Base-by-base conservation (phyloP, 2,797 vertebrate genomes). In the Nannoperca australis region DNA sequence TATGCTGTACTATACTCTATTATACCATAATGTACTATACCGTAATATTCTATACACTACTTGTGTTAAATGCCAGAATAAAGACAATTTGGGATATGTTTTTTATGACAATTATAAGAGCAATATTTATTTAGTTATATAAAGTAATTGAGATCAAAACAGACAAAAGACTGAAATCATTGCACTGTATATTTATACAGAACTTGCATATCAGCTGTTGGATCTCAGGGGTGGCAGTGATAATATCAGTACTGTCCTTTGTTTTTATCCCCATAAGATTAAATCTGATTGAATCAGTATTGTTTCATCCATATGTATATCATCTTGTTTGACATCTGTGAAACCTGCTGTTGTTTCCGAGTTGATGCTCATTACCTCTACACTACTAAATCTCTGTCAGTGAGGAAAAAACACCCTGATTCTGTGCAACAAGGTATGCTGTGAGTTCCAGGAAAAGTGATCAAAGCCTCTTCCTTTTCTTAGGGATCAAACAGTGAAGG, bases 401-500 rank as follows among this genome's bases (percentile, higher is more conserved):
- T 60, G 58, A 89, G 86, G 85, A 87, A 93, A 91, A 91, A 91
- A 90, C 85, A 89, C 67, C 20, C 72, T 60, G 81, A 74, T 76
- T 69, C 65, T 73, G 34, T 78, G 34, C 17, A 49, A 56, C 65
- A 82, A 66, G 70, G 77, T 90, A 60, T 50, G 67, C 86, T 75
- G 73, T 79, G 85, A 83, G 74, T 90, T 91, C 79, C 88, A 88
- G 92, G 91, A 91, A 93, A 91, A 75, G 71, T 56, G 88, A 93
- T 94, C 89, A 94, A 92, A 93, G 94, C 86, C 68, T 87, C 87
- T 94, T 92, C 89, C 89, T 91, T 81, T 87, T 89, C 86, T 92
- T 87, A 83, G 79, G 80, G 86, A 93, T 94, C 94, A 95, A 94
- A 94, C 89, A 5, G 30, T 22, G 30, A 30, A 49, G 79, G 87